Percentiles rank a stretch among this genome's conserved stretches.
Conservation (phyloP, 2,113 vertebrate species). For the Cynoglossus semilaevis region DNA sequence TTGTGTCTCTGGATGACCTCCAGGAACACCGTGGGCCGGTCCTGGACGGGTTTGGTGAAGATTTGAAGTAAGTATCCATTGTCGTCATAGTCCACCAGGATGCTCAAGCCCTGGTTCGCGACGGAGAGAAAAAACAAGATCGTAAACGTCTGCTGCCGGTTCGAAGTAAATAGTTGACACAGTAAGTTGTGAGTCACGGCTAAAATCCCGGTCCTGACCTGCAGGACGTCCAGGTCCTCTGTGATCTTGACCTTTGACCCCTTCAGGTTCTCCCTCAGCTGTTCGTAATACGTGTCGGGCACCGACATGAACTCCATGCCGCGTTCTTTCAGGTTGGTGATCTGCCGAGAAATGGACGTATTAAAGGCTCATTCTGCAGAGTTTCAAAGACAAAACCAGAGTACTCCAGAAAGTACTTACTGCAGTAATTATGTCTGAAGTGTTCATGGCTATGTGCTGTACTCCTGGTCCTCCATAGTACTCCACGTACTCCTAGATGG, state of each 20-base stretch:
- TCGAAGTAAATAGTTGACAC: too few relatives aligned
- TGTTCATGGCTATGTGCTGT: constrained; percentile 94
- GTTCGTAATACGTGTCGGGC: constrained; percentile 84
- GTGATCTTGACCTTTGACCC: constrained; percentile 84
- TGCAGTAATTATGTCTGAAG: constrained; percentile 85
- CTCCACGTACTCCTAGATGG: constrained; percentile 85
- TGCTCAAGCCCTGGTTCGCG: constrained; percentile 84
- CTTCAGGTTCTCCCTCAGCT: constrained; percentile 85
- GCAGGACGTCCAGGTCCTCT: constrained; percentile 83
- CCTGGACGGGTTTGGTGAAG: constrained; percentile 95
- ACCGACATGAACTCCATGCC: constrained; percentile 90
- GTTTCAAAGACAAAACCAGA: background rate
- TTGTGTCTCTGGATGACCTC: constrained; percentile 95
- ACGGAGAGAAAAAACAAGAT: background rate
- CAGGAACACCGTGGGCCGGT: constrained; percentile 94
- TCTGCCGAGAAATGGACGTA: constrained; percentile 65
- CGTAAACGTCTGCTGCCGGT: too few relatives aligned
- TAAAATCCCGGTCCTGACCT: constrained; percentile 75
- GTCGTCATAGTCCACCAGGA: constrained; percentile 93
- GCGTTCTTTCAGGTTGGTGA: constrained; percentile 85
- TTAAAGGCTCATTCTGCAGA: background rate
- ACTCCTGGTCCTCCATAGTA: constrained; percentile 92
- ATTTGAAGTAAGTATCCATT: constrained; percentile 96
- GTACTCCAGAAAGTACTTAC: constrained; percentile 67
- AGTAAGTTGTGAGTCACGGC: too few relatives aligned